A percentile compares a stretch with the other conserved stretches of the same genome.
Evolutionary conservation across 2,113 vertebrate genomes (phyloP).

Genomic region (Sylvietta virens): DNA sequence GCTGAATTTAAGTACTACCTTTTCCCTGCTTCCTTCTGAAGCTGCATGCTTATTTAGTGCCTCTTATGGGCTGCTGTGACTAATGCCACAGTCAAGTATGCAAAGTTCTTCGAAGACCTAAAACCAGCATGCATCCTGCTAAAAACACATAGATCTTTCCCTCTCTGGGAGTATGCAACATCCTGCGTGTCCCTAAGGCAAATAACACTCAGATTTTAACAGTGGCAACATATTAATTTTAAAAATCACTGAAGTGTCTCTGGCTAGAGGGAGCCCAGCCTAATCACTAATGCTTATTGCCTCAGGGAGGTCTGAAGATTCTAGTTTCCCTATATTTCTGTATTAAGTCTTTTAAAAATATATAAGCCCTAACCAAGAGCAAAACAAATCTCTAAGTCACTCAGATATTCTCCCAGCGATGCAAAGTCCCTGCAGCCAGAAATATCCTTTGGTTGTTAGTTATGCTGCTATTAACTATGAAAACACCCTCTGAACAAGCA

Average conservation of each 20-base stretch:
- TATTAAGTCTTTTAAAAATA: constrained; percentile 28
- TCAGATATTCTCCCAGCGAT: not conserved
- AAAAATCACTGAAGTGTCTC: constrained; percentile 34
- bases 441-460: constrained; percentile 16
- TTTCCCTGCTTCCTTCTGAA: not conserved
- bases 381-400: constrained; percentile 9
- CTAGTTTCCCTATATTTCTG: constrained; percentile 10
- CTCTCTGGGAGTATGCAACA: not conserved
- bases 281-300: constrained; percentile 40
- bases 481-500: constrained; percentile 33
- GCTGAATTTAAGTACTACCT: not conserved
- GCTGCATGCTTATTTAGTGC: not conserved
- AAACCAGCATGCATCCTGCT: not conserved
- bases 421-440: constrained; percentile 16
- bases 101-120: not conserved
- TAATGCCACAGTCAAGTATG: not conserved
- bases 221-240: not conserved
- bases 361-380: not conserved
- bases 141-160: not conserved
- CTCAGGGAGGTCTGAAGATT: constrained; percentile 25
- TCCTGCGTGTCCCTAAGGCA: not conserved
- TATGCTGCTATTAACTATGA: constrained; percentile 28
- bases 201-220: constrained; percentile 5
- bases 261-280: not conserved
- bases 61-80: not conserved